phyloP scores from a whole-genome alignment of 2,888 invertebrate genomes.

The Andrena bucephala region DNA sequence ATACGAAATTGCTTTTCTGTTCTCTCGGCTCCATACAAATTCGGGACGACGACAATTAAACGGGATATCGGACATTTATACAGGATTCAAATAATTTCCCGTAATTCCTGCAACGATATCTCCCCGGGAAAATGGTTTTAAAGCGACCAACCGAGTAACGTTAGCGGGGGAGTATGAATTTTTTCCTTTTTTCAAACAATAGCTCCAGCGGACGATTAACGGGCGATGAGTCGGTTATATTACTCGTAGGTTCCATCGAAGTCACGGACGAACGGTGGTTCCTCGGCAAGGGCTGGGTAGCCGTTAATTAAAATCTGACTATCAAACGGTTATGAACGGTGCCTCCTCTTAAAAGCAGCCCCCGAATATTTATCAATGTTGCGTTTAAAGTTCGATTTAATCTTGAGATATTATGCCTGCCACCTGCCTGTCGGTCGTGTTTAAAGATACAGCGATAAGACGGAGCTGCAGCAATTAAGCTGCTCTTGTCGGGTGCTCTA shows the following conservation, averaged over 20 bases:
- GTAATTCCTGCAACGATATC: slow-evolving; percentile 23
- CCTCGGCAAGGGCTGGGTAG: neutral
- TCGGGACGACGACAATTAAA: slow-evolving; percentile 24
- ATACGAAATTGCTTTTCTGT: slow-evolving; percentile 48
- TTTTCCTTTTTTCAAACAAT: neutral
- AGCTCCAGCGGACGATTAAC: neutral
- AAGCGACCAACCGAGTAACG: neutral
- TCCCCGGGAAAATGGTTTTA: slow-evolving; percentile 5
- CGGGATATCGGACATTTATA: slow-evolving; percentile 43
- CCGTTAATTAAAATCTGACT: slow-evolving; percentile 40
- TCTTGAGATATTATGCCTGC: slow-evolving; percentile 39
- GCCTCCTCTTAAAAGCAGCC: slow-evolving; percentile 3
- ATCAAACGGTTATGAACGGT: neutral
- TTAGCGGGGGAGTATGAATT: neutral
- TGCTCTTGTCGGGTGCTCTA: slow-evolving; percentile 29
- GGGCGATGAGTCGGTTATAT: neutral
- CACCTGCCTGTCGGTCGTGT: slow-evolving; percentile 36
- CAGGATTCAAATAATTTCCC: slow-evolving; percentile 38
- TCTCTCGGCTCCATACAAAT: slow-evolving; percentile 16
- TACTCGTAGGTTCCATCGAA: neutral
- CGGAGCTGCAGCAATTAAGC: slow-evolving; percentile 37
- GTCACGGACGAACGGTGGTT: neutral
- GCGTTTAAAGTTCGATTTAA: slow-evolving; percentile 38
- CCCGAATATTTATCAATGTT: slow-evolving; percentile 13
- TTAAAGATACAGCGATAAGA: slow-evolving; percentile 42